These are phyloP conservation scores for Ceryle rudis DNA, from an alignment of 2,797 vertebrate genomes.

Conservation along the genomic window DNA sequence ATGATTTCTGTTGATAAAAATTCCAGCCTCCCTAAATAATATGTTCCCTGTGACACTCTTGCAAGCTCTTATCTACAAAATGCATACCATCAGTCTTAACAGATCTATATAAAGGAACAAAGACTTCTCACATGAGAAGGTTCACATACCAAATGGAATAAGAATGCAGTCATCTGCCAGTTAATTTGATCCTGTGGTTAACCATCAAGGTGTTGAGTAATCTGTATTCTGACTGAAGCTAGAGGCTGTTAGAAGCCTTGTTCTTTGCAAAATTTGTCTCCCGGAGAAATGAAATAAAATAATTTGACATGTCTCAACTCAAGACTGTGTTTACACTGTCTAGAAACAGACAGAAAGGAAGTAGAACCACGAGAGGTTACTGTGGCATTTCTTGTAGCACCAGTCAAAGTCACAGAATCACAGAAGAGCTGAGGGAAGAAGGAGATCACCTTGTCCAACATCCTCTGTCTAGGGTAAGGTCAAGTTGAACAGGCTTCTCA, in stretches of 20 bases:
- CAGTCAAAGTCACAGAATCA: background rate
- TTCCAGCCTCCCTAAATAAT: background rate
- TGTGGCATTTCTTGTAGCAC: background rate
- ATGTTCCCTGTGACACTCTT: background rate
- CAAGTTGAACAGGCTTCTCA: background rate
- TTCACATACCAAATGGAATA: background rate
- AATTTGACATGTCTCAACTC: background rate
- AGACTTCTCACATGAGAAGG: background rate
- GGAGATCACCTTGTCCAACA: background rate
- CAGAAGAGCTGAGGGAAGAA: background rate
- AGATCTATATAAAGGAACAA: background rate
- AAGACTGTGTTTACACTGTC: background rate
- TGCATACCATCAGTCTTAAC: background rate
- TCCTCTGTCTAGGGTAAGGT: background rate
- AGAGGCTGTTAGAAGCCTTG: background rate
- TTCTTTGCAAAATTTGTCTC: background rate
- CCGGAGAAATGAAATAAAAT: background rate
- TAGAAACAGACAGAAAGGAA: slow-evolving; percentile 45
- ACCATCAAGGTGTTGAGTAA: background rate
- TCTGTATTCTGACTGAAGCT: background rate
- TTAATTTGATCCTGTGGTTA: background rate
- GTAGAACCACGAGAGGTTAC: background rate
- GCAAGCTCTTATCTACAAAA: background rate
- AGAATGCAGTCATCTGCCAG: background rate
- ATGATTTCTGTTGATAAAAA: background rate